Base-by-base conservation (phyloP, 2,113 vertebrate genomes). In the Tragelaphus strepsiceros region DNA sequence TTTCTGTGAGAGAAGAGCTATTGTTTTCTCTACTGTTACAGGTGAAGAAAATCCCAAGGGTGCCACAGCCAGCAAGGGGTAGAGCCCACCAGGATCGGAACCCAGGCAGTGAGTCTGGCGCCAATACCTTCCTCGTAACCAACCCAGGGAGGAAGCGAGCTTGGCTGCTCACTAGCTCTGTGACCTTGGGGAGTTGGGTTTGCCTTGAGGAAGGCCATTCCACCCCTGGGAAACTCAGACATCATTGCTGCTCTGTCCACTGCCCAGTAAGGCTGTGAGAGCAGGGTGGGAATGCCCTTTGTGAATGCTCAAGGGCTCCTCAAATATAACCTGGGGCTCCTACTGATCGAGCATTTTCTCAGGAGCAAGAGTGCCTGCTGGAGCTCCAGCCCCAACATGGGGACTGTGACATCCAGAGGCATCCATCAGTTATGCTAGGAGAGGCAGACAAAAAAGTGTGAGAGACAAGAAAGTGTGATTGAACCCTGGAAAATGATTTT, bases 261-360 rank as follows among this genome's bases (percentile, higher is more conserved):
- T 12, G 5, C 6, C 5, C 4, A 6, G 17, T 5, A 1, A 0
- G 2, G 35, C 10, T 22, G 28, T 43, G 35, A 51, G 17, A 28
- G 83, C 51, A 15, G 22, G 56, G 5, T 21, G 16, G 80, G 49
- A 49, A 77, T 14, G 4, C 22, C 59, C 39, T 51, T 49, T 24
- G 62, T 43, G 43, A 80, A 24, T 58, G 39, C 62, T 43, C 30
- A 17, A n/a, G 24, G 7, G 26, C 32, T 61, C 62, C 26, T 74
- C 61, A 17, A 3, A 16, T 21, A 54, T 46, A 59, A 80, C 59
- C 2, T 16, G 35, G 32, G 2, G 46, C 62, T 78, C 62, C 59
- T 30, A 1, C 13, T 32, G 35, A 49, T 35, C 16, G 12, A 22
- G 32, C 12, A 30, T 74, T 46, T 61, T 16, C 88, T 54, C 62